Evolutionary conservation across 2,113 vertebrate species (phyloP).

Genomic region (Morone chrysops): DNA sequence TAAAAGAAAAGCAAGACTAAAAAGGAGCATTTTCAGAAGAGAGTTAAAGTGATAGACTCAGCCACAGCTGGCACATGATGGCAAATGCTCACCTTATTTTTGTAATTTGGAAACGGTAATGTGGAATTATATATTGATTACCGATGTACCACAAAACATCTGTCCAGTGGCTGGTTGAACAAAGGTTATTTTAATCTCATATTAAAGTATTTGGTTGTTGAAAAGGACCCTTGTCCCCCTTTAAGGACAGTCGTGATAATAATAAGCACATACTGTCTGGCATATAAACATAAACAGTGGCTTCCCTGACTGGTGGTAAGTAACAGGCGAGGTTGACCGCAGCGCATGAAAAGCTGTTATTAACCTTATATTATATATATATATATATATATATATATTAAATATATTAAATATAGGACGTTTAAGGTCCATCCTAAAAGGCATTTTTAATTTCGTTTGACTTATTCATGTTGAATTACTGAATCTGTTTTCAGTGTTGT

Average conservation of each 20-base stretch:
- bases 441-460: not conserved
- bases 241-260: not conserved
- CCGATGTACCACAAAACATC: not conserved
- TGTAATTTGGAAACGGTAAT: no score
- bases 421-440: not conserved
- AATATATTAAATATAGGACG: not conserved
- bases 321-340: not conserved
- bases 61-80: no score
- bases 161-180: not conserved
- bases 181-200: not conserved
- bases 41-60: no score
- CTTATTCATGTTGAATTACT: not conserved
- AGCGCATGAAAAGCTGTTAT: not conserved
- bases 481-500: not conserved
- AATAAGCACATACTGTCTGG: not conserved
- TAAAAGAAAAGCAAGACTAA: no score
- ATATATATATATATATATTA: constrained; percentile 31
- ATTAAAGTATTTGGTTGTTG: not conserved
- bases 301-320: not conserved
- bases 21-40: no score
- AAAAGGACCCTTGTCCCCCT: not conserved
- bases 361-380: not conserved
- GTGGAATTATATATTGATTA: no score
- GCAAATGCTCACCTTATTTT: no score
- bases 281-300: not conserved